These are phyloP conservation scores for Eurystomus glaucurus DNA, from an alignment of 2,797 vertebrate genomes.

Conservation along the genomic window DNA sequence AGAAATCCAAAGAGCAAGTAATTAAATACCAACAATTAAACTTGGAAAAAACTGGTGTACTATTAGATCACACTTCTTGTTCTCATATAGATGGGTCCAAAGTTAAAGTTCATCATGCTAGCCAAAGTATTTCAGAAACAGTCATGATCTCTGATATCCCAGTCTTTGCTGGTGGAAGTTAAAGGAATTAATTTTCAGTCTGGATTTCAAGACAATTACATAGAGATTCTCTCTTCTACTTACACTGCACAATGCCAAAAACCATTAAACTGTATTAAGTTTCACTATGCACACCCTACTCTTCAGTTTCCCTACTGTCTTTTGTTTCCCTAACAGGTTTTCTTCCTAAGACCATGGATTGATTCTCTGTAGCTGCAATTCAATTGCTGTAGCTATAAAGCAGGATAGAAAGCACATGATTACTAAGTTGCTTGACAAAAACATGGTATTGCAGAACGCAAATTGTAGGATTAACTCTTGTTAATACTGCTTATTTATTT, in stretches of 20 bases:
- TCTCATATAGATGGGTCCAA: background rate
- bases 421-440: conserved; percentile 42
- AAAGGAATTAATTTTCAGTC: background rate
- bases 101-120: background rate
- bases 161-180: background rate
- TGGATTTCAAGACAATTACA: background rate
- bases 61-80: background rate
- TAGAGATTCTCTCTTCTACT: background rate
- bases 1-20: background rate
- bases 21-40: background rate
- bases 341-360: background rate
- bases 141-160: background rate
- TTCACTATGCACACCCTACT: background rate
- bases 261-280: background rate
- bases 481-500: conserved; percentile 33
- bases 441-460: background rate
- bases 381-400: background rate
- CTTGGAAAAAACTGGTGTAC: accelerated
- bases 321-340: conserved; percentile 42
- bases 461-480: conserved; percentile 31
- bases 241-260: background rate
- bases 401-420: background rate
- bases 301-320: background rate
- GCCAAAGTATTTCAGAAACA: background rate
- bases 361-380: background rate